Base-by-base conservation (phyloP, 2,113 vertebrate species). In the Passer domesticus region DNA sequence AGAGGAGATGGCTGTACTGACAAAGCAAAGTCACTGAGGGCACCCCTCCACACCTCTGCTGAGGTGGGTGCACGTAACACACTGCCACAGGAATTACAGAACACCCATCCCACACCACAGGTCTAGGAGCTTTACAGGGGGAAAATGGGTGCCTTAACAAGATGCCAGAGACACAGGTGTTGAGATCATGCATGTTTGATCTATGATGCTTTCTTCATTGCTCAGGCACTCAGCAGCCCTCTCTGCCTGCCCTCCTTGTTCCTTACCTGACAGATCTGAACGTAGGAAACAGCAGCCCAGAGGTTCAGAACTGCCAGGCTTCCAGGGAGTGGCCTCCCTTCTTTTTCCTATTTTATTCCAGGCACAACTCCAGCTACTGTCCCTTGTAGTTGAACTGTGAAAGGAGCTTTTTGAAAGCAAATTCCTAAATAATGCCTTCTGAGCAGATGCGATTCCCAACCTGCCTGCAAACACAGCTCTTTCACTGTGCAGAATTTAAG, bases 351-450 rank as follows among this genome's bases (percentile, higher is more conserved):
- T 68, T 97, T 96, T 95, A 95, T 91, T 95, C 85, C 90, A 95
- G 93, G 93, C 93, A 93, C 67, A 69, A 81, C 50, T 97, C 90
- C 87, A 95, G 87, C 82, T 87, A 96, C 90, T 94, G 73, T 94
- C 90, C 78, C 87, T 94, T 96, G 94, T 92, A 87, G 70, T 69
- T 70, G 39, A 68, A 83, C 75, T 93, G 86, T 90, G 85, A 97
- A 95, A 95, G 91, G 55, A 86, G 74, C 85, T 86, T 91, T 90
- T 95, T 76, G 91, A 95, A 96, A 95, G 70, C 47, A 70, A 95
- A 95, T 94, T 95, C 91, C 87, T 95, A 91, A 96, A 95, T 95
- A 96, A 92, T 95, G 64, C 85, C 75, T 87, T 77, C 85, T 83
- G 85, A 90, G 93, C 63, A 93, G 72, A 90, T 52, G 59, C 0